Evolutionary conservation across 2,113 vertebrate species (phyloP), one percentile per base, ranked within the genome.

Genomic region (Tetraodon nigroviridis): DNA sequence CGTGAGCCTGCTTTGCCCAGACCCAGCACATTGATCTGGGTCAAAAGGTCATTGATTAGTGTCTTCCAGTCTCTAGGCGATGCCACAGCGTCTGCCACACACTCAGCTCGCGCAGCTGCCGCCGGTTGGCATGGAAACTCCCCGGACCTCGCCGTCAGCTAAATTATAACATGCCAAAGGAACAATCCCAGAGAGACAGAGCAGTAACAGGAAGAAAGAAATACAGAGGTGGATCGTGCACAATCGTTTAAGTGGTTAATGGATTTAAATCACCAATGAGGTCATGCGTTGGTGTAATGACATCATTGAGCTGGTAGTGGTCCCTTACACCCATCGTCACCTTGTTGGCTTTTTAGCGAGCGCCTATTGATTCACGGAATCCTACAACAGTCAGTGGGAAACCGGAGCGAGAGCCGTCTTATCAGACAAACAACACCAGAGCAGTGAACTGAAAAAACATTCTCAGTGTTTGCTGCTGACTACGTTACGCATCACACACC

Each of bases 61-160:
- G 80, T 61, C 67, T 61, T 32, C 24, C 58, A 55, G 80, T 80
- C 74, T 80, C 82, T 61, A 67, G 55, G 85, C 82, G 75, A 81
- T 84, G 82, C 79, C 78, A 78, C 76, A 80, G 67, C 77, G 87
- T 81, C 82, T 85, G 79, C 69, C 75, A 69, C 84, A 82, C 82
- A 74, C 79, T 75, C 62, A n/a, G 75, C 83, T 84, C 72, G 20
- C 82, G 80, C 84, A 88, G 88, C 86, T 90, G 87, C 82, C 70
- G 75, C 76, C 61, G 55, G 89, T 90, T 51, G 80, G 52, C 88
- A 88, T 89, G 83, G 88, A 86, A 88, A 90, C 88, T 79, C 82
- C 75, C 75, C 53, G 59, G 77, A 81, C 76, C 80, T 66, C 76
- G 76, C 19, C 65, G 65, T 83, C 64, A 74, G 78, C 73, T 75